A percentile compares a stretch with the other conserved stretches of the same genome.
Evolutionary conservation across 2,888 invertebrate species (phyloP).

Genomic region (Lasioglossum morio): DNA sequence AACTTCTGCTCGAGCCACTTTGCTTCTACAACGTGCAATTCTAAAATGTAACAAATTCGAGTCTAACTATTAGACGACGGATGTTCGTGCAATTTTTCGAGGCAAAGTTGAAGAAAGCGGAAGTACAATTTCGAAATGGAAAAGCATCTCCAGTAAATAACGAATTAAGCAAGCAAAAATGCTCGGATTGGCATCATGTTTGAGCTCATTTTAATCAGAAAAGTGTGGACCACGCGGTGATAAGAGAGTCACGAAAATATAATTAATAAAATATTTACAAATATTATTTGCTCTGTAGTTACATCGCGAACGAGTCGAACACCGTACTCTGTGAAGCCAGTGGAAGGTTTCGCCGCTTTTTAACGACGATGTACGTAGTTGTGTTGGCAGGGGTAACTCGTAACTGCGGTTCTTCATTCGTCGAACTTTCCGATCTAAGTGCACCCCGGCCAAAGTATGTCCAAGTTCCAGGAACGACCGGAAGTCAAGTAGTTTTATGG

Average conservation of each 20-base stretch:
- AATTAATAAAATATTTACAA: not conserved
- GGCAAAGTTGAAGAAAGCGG: too few species aligned
- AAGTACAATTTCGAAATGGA: too few species aligned
- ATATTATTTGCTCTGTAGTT: not conserved
- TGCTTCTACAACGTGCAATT: not conserved
- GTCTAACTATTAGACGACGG: not conserved
- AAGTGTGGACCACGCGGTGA: too few species aligned
- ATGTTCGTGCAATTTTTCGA: too few species aligned
- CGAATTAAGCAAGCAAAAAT: too few species aligned
- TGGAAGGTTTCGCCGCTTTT: not conserved
- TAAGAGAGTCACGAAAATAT: too few species aligned
- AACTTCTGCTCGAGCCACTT: not conserved
- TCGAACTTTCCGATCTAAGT: slow-evolving; percentile 49
- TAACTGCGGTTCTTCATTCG: slow-evolving; percentile 52
- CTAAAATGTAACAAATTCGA: not conserved
- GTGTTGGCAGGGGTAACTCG: slow-evolving; percentile 25
- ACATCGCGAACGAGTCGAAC: not conserved
- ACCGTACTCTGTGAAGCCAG: not conserved
- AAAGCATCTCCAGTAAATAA: too few species aligned
- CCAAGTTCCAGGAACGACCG: slow-evolving; percentile 46
- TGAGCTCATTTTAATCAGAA: too few species aligned
- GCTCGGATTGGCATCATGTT: not conserved
- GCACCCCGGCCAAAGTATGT: slow-evolving; percentile 39
- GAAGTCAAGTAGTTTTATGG: slow-evolving; percentile 61
- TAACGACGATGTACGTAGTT: not conserved